These are phyloP conservation scores for Orchesella cincta DNA, from an alignment of 1,140 invertebrate species.

Conservation along the genomic window DNA sequence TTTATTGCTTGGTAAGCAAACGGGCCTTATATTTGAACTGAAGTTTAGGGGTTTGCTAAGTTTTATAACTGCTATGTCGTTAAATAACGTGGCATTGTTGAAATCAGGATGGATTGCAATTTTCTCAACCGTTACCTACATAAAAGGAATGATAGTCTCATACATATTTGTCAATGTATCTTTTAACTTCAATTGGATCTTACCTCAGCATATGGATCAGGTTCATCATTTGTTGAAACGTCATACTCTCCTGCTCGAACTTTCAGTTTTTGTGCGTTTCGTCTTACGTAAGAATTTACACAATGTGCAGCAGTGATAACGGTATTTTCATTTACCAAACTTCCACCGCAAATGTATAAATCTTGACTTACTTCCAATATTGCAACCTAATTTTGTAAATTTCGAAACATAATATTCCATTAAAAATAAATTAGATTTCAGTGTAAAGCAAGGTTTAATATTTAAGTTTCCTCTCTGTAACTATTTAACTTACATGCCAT, in stretches of 20 bases:
- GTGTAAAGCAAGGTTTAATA: no score
- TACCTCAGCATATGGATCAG: conserved; percentile 53
- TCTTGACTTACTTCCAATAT: conserved; percentile 58
- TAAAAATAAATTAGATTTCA: background rate
- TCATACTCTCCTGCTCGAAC: conserved; percentile 61
- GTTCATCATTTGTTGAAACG: conserved; percentile 55
- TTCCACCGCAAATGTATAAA: conserved; percentile 62
- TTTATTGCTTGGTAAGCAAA: conserved; percentile 36
- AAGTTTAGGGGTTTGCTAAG: conserved; percentile 53
- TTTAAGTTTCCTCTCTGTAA: no score
- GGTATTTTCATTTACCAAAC: conserved; percentile 60
- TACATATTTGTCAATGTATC: conserved; percentile 21
- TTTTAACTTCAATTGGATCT: background rate
- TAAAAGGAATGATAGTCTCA: background rate
- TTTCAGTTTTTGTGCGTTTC: conserved; percentile 52
- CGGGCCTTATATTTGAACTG: conserved; percentile 41
- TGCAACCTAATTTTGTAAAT: conserved; percentile 56
- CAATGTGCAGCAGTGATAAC: conserved; percentile 67
- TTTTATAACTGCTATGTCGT: conserved; percentile 59
- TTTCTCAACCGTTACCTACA: conserved; percentile 48
- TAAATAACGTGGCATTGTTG: conserved; percentile 56
- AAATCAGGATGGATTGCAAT: conserved; percentile 54
- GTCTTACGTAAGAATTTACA: conserved; percentile 56
- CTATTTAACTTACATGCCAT: conserved; percentile 60
- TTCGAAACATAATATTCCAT: background rate